These are phyloP conservation scores for Portunus trituberculatus DNA, from an alignment of 1,140 invertebrate species.

Conservation along the genomic window DNA sequence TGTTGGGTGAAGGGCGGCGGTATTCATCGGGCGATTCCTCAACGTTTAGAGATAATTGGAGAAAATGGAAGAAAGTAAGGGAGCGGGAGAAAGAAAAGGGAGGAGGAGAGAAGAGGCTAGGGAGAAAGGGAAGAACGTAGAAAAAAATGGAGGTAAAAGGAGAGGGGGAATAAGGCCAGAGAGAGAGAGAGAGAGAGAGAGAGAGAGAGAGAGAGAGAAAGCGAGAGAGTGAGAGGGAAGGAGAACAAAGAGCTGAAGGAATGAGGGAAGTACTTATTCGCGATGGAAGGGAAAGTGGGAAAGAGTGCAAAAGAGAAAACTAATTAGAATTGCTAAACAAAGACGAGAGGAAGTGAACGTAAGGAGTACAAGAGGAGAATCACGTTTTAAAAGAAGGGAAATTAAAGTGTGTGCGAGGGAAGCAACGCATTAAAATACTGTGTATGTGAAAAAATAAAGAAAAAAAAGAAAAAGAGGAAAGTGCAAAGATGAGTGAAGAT, in stretches of 20 bases:
- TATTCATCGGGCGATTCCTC: background rate
- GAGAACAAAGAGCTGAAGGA: background rate
- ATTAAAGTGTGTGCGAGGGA: background rate
- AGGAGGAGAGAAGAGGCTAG: background rate
- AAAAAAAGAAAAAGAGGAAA: background rate
- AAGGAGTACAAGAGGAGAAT: background rate
- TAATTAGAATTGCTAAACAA: constrained; percentile 24
- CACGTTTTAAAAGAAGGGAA: background rate
- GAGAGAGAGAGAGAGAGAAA: background rate
- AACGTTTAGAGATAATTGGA: background rate
- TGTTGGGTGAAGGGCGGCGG: background rate
- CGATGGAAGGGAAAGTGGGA: background rate
- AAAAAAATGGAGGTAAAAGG: background rate
- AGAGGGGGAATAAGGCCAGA: background rate
- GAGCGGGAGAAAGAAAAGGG: background rate
- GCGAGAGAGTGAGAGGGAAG: background rate
- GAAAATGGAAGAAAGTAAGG: background rate
- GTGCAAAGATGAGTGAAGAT: too few relatives aligned
- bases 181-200: background rate
- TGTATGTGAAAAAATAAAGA: background rate
- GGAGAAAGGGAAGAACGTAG: background rate
- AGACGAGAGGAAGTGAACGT: constrained; percentile 1
- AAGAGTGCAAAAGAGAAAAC: constrained; percentile 21
- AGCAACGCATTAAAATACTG: background rate
- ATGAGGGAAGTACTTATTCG: background rate